Evolutionary conservation across 2,113 vertebrate genomes (phyloP).

Genomic region (Laticauda colubrina): DNA sequence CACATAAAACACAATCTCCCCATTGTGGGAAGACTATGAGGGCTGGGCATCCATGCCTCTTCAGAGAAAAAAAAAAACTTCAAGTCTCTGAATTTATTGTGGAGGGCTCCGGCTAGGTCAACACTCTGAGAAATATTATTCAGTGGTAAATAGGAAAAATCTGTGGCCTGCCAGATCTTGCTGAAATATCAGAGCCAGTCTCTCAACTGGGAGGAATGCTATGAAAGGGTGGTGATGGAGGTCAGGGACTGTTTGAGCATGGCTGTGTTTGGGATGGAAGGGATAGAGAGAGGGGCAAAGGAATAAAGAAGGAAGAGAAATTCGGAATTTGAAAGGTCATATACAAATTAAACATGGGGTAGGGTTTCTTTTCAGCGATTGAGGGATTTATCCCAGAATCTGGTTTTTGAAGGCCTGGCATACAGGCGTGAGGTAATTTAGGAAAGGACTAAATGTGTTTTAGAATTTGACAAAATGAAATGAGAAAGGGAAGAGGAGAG

Average conservation of each 20-base stretch:
- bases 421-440: neutral
- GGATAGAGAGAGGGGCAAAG: neutral
- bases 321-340: neutral
- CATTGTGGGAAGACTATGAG: neutral
- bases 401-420: neutral
- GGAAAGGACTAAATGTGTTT: neutral
- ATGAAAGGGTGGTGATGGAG: neutral
- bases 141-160: neutral
- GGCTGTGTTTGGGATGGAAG: neutral
- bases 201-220: neutral
- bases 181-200: neutral
- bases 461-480: neutral
- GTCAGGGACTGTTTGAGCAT: neutral
- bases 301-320: neutral
- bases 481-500: neutral
- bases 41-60: neutral
- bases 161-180: neutral
- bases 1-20: neutral
- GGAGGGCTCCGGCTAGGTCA: neutral
- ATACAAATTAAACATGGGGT: neutral
- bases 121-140: neutral
- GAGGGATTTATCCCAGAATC: neutral
- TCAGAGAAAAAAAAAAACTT: too few relatives aligned
- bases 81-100: neutral
- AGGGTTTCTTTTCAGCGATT: neutral